Conservation (phyloP, 1,140 invertebrate species). For the Neoseiulus cucumeris region DNA sequence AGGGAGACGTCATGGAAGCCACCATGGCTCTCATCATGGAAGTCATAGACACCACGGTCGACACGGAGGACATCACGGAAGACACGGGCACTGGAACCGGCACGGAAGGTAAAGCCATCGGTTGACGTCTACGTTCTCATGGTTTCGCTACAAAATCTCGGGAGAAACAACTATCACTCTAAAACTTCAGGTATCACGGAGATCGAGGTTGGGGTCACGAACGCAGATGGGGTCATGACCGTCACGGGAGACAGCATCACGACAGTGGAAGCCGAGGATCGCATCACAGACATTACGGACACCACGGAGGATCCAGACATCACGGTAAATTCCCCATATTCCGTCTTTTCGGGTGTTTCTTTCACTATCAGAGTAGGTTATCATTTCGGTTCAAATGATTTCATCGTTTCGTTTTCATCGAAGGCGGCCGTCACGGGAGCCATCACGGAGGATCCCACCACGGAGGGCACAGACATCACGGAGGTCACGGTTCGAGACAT, state of each 20-base stretch:
- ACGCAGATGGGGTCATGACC: neutral
- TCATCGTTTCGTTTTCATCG: neutral
- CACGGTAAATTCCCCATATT: too few species aligned
- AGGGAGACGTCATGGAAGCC: neutral
- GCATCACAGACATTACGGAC: conserved; percentile 1
- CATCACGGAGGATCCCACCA: neutral
- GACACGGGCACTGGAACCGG: neutral
- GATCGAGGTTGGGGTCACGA: neutral
- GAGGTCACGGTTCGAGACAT: neutral
- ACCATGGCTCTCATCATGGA: neutral
- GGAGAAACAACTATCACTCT: neutral
- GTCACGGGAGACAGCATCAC: neutral
- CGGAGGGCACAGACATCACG: neutral
- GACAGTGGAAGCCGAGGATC: neutral
- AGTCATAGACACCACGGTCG: neutral
- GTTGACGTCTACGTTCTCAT: neutral
- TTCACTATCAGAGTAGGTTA: too few species aligned
- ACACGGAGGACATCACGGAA: neutral
- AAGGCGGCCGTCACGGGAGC: neutral
- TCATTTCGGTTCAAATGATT: too few species aligned
- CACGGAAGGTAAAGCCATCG: neutral
- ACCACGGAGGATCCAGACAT: neutral
- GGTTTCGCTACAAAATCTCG: neutral
- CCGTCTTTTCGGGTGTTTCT: neutral
- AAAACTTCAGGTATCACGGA: neutral